These are phyloP conservation scores for Leptocoma aspasia DNA, from an alignment of 2,113 vertebrate genomes.

Conservation along the genomic window DNA sequence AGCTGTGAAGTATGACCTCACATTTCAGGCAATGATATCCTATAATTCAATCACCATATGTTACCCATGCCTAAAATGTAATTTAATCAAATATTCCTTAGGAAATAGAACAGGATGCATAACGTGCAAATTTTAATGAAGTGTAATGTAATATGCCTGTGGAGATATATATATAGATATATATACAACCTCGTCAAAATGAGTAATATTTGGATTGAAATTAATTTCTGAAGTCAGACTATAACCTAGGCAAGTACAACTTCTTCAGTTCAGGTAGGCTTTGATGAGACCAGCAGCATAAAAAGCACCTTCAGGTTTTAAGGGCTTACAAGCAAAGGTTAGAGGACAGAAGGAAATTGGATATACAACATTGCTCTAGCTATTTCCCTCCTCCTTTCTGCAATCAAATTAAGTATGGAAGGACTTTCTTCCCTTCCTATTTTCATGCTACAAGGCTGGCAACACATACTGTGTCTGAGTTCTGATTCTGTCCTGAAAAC, in stretches of 20 bases:
- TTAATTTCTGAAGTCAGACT: neutral
- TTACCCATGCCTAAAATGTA: neutral
- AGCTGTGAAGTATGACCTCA: neutral
- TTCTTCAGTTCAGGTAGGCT: neutral
- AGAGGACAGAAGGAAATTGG: neutral
- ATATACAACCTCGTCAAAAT: neutral
- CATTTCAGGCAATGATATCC: neutral
- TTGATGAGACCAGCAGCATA: neutral
- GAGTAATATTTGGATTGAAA: conserved; percentile 20
- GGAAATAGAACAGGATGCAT: neutral
- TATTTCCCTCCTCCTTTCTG: neutral
- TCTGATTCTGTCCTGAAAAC: neutral
- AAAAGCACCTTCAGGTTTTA: neutral
- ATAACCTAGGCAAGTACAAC: neutral
- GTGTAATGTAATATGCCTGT: neutral
- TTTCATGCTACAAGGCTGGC: neutral
- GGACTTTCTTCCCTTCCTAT: neutral
- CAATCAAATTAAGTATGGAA: neutral
- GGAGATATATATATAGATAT: neutral
- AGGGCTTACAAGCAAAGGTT: neutral
- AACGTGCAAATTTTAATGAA: neutral
- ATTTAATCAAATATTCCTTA: neutral
- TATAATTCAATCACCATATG: neutral
- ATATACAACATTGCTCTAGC: neutral
- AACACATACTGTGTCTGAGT: neutral